phyloP scores from a whole-genome alignment of 2,888 invertebrate genomes.

The Tholera decimalis region DNA sequence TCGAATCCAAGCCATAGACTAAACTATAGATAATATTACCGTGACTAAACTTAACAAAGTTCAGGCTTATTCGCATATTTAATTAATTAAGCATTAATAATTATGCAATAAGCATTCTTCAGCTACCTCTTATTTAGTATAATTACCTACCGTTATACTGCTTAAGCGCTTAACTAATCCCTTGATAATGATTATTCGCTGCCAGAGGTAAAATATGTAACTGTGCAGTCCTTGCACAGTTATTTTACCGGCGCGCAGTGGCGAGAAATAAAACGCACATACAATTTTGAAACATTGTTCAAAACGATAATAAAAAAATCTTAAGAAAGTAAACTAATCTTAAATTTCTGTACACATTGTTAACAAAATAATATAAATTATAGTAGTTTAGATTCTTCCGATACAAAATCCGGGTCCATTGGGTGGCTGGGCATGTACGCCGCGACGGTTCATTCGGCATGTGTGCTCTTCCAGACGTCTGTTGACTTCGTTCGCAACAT shows the following conservation, averaged over 20 bases:
- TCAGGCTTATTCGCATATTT: too few species aligned
- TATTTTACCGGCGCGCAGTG: background rate
- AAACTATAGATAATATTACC: too few species aligned
- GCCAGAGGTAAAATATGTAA: background rate
- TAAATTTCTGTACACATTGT: slow-evolving; percentile 12
- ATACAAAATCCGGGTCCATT: slow-evolving; percentile 92
- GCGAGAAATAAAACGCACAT: slow-evolving; percentile 14
- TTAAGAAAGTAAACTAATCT: slow-evolving; percentile 32
- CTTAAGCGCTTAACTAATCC: too few species aligned
- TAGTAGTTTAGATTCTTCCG: slow-evolving; percentile 31
- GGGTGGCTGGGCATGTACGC: slow-evolving; percentile 93
- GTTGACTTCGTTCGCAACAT: slow-evolving; percentile 71
- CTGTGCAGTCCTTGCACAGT: background rate
- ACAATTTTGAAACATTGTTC: slow-evolving; percentile 11
- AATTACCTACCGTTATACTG: too few species aligned
- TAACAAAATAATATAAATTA: slow-evolving; percentile 1
- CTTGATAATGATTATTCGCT: too few species aligned
- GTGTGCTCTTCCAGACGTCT: slow-evolving; percentile 80
- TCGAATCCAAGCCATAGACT: too few species aligned
- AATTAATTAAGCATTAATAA: too few species aligned
- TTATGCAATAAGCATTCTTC: too few species aligned
- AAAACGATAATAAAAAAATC: slow-evolving; percentile 6
- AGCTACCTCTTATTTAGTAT: too few species aligned
- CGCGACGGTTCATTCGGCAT: slow-evolving; percentile 94
- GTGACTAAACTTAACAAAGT: too few species aligned